Percentiles rank a stretch among this genome's conserved stretches.
phyloP scores from a whole-genome alignment of 2,888 invertebrate species.

The Nectonema munidae region DNA sequence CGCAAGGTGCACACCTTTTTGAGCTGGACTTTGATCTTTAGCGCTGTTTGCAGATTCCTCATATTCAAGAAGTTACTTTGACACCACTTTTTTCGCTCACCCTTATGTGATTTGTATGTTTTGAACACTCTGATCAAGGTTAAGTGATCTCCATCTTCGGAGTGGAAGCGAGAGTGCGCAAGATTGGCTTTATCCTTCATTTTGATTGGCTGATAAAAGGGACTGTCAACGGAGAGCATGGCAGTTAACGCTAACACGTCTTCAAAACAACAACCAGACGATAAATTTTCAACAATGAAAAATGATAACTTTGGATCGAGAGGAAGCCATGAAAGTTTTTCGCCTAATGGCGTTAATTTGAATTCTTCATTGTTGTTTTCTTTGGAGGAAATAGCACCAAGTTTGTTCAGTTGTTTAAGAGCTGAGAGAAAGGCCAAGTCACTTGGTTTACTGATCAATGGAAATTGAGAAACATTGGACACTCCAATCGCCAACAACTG shows the following conservation, averaged over 20 bases:
- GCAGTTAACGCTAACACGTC: no score
- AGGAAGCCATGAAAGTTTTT: no score
- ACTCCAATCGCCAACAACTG: slow-evolving; percentile 76
- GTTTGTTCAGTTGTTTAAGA: background rate
- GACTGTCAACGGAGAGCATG: no score
- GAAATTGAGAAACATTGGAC: slow-evolving; percentile 53
- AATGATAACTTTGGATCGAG: no score
- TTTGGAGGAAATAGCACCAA: background rate
- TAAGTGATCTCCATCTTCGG: slow-evolving; percentile 48
- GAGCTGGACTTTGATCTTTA: slow-evolving; percentile 45
- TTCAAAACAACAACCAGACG: no score
- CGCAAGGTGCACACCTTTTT: slow-evolving; percentile 35
- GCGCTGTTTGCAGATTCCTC: slow-evolving; percentile 45
- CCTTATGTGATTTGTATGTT: slow-evolving; percentile 37
- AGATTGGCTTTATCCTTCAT: background rate
- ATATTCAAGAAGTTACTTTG: slow-evolving; percentile 52
- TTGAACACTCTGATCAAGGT: slow-evolving; percentile 56
- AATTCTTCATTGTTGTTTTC: background rate
- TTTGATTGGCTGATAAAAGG: no score
- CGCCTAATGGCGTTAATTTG: no score
- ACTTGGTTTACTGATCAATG: slow-evolving; percentile 26
- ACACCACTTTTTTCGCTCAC: no score
- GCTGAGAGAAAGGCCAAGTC: background rate
- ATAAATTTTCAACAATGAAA: no score
- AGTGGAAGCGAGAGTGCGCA: background rate